Conservation (phyloP, 2,797 vertebrate genomes). For the Sus cebifrons region DNA sequence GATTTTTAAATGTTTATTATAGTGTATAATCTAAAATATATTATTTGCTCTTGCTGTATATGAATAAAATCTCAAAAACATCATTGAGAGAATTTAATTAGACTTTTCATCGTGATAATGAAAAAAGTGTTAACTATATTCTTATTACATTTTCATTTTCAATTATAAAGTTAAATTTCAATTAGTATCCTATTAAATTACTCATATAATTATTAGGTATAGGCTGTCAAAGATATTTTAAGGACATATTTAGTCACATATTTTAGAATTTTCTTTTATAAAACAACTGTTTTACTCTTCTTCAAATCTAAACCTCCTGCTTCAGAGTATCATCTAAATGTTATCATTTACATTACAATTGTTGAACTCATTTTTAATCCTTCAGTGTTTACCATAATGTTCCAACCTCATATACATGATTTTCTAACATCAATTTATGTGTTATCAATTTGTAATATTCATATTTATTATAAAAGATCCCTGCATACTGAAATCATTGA, state of each 20-base stretch:
- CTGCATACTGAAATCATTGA: background rate
- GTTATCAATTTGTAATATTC: background rate
- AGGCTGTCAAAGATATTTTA: background rate
- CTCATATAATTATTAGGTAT: background rate
- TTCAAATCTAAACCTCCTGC: background rate
- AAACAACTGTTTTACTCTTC: conserved; percentile 13
- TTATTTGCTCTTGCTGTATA: background rate
- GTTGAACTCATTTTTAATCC: background rate
- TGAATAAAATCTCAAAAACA: conserved; percentile 59
- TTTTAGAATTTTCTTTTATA: conserved; percentile 38
- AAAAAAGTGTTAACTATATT: conserved; percentile 42
- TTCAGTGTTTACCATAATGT: background rate
- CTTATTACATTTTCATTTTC: conserved; percentile 57
- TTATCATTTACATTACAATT: background rate
- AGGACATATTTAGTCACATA: conserved; percentile 9
- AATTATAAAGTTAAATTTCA: conserved; percentile 68
- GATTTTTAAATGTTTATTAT: background rate
- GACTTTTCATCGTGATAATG: background rate
- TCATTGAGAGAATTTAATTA: conserved; percentile 59
- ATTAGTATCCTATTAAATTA: conserved; percentile 44
- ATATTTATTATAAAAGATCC: background rate
- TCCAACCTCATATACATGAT: background rate
- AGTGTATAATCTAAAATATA: background rate
- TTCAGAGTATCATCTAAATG: background rate
- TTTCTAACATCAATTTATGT: background rate